Base-by-base conservation (phyloP, 2,797 vertebrate genomes). In the Thaleichthys pacificus region DNA sequence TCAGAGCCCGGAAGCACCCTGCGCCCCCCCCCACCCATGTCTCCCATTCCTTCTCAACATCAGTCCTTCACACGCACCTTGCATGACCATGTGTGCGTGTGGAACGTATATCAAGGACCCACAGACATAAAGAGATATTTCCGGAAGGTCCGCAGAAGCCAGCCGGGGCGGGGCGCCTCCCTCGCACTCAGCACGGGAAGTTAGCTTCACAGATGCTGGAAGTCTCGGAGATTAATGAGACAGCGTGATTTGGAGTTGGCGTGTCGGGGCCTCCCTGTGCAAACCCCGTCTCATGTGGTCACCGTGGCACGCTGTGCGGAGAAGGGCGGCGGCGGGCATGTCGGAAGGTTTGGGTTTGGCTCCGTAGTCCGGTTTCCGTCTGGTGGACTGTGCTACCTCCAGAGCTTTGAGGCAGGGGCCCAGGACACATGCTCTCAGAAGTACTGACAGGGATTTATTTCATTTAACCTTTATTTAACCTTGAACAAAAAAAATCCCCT, bases 351-450 rank as follows among this genome's bases (percentile, higher is more conserved):
- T 35, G 60, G 66, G 9, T 75, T 81, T 66, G 57, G 67, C 80
- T 77, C 2, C 51, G 79, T 80, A 80, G 80, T 86, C 78, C 54
- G 57, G 17, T 24, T 68, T 72, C 80, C 19, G 56, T 72, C 71
- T 77, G 73, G 60, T 58, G 73, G 79, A 68, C 69, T 81, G 83
- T 86, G 86, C 81, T 79, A 81, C 79, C 75, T 88, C 49, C 70
- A 30, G 66, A 68, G 82, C 22, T 30, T 73, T 74, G 77, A 78
- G 80, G 80, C 74, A 77, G 19, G 0, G 26, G 8, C 24, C 66
- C 76, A 57, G 76, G 51, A 30, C 56, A 54, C 49, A 61, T 19
- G 32, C 63, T 54, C 9, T 38, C n/a, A 62, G 3, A 15, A 30
- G 12, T 8, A 17, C 24, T 28, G 24, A 62, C 21, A 14, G 60